These are phyloP conservation scores for Canis aureus DNA, from an alignment of 2,113 vertebrate species.

Conservation along the genomic window DNA sequence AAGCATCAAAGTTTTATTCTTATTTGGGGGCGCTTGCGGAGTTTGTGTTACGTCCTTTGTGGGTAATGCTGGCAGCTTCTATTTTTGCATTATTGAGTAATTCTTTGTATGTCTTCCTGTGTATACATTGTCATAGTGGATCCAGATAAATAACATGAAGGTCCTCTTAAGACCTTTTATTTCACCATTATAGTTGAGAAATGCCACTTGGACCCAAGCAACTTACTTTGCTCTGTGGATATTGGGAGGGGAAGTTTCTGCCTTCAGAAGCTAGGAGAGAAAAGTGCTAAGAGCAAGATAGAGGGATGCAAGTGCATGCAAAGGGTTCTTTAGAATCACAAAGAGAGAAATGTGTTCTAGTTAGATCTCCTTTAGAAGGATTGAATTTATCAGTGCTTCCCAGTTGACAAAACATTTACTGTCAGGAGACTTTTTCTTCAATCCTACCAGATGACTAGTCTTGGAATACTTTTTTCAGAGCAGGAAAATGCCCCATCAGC, in stretches of 20 bases:
- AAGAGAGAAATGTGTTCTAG: background rate
- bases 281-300: background rate
- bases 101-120: background rate
- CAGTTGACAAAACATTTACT: background rate
- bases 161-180: background rate
- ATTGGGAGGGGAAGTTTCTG: background rate
- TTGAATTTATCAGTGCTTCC: background rate
- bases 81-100: background rate
- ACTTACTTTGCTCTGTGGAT: background rate
- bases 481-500: background rate
- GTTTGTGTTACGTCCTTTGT: background rate
- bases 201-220: background rate
- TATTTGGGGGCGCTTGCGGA: background rate
- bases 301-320: background rate
- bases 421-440: background rate
- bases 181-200: slow-evolving; percentile 1
- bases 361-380: background rate
- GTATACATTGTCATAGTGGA: background rate
- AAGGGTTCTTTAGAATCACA: background rate
- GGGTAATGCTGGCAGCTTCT: background rate
- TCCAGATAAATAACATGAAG: background rate
- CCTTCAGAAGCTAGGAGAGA: background rate
- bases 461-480: slow-evolving; percentile 3
- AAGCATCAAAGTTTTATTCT: background rate
- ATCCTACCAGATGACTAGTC: background rate